Evolutionary conservation across 2,888 invertebrate genomes (phyloP), one percentile per base, ranked within the genome.

Genomic region (Callimorpha dominula): DNA sequence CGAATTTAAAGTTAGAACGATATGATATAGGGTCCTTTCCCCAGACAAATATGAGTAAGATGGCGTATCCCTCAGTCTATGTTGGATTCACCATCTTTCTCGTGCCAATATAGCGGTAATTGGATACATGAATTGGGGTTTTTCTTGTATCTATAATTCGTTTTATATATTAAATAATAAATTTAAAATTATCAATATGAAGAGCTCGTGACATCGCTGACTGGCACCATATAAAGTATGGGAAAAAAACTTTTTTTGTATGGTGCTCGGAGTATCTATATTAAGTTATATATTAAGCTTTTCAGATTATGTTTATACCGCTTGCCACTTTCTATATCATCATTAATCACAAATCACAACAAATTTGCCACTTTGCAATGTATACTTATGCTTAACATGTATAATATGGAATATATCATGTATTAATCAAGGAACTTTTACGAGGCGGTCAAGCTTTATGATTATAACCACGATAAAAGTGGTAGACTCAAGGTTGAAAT

Each of bases 341-440:
- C 31, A 31, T 52, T 52, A 15, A 17, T 6, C 52, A 52, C 52
- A 17, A 52, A 17, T 31, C 31, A 31, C 31, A 31, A 31, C 31
- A 31, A 31, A 31, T 31, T 31, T 31, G 8, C 7, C 42, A 42
- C 15, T 63, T 42, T 15, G 42, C 63, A 42, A 63, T 14, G 15
- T 11, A 46, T 46, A 65, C 46, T 65, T 65, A 20, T 46, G n/a
- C 20, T 20, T 20, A 20, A 12, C 46, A 20, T 12, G 17, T 15
- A 6, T 50, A 40, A 65, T 65, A 40, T 65, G 14, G 50, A 31
- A 15, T 14, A 54, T 71, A 65, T 77, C 72, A 84, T 80, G 82
- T 81, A 84, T 83, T 82, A 84, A 78, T 82, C 78, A 78, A 68
- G 15, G 50, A 80, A 82, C 78, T 80, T 83, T 74, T 73, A 43